Conservation (phyloP, 2,888 invertebrate species). For the Eupeodes latifasciatus region DNA sequence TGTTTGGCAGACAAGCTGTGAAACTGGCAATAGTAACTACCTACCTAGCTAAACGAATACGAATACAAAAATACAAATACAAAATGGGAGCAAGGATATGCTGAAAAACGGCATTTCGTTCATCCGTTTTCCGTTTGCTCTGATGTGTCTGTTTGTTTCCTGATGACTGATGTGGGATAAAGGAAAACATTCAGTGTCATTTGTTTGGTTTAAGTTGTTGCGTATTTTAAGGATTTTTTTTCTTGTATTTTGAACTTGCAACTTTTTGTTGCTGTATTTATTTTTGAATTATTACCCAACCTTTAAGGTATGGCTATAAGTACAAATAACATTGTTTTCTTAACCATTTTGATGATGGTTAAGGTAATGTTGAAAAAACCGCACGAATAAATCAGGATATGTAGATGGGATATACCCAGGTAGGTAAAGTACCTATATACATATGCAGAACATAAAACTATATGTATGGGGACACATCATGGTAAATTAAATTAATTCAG, state of each 20-base stretch:
- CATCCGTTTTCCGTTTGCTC: slow-evolving; percentile 48
- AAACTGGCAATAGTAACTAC: slow-evolving; percentile 14
- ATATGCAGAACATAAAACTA: no score
- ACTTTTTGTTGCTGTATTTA: not conserved
- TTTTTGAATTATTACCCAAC: not conserved
- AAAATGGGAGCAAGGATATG: slow-evolving; percentile 61
- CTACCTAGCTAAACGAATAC: not conserved
- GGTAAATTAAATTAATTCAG: no score
- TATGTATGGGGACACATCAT: no score
- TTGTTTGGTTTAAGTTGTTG: slow-evolving; percentile 55
- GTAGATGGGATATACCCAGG: no score
- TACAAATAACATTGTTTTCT: no score
- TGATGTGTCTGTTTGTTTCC: slow-evolving; percentile 43
- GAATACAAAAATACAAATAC: not conserved
- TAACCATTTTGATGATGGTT: no score
- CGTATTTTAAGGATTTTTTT: slow-evolving; percentile 9
- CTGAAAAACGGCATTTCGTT: slow-evolving; percentile 46
- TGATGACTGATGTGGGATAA: slow-evolving; percentile 58
- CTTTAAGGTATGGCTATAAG: not conserved
- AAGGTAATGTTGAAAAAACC: no score
- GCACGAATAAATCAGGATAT: no score
- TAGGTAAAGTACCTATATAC: no score
- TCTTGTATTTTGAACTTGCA: not conserved
- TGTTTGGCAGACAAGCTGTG: slow-evolving; percentile 50
- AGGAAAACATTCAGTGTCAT: slow-evolving; percentile 60